phyloP scores from a whole-genome alignment of 2,113 vertebrate genomes.

The Pheucticus melanocephalus region DNA sequence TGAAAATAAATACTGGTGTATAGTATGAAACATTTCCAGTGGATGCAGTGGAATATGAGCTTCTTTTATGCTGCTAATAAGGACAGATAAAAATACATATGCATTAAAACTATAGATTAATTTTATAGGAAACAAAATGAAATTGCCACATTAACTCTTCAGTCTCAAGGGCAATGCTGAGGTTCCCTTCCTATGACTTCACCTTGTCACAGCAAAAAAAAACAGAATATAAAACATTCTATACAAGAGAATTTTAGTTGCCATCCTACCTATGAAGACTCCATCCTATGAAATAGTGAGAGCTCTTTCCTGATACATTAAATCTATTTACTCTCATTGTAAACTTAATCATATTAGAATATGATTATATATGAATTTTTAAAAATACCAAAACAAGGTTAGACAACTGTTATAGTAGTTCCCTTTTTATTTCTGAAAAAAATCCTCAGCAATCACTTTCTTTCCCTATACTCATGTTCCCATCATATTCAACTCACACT shows the following conservation, averaged over 20 bases:
- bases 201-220: background rate
- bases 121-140: background rate
- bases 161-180: background rate
- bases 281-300: background rate
- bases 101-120: background rate
- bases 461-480: background rate
- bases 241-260: background rate
- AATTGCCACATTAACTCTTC: background rate
- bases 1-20: background rate
- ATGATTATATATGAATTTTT: background rate
- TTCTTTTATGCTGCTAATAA: background rate
- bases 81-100: background rate
- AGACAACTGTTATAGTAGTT: background rate
- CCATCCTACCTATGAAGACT: background rate
- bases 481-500: background rate
- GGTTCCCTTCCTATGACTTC: background rate
- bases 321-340: background rate
- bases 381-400: rapidly evolving
- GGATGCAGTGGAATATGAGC: background rate
- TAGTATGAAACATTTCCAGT: background rate
- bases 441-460: background rate
- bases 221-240: background rate
- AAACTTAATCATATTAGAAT: background rate
- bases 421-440: background rate
- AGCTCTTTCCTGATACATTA: background rate